Evolutionary conservation across 2,113 vertebrate species (phyloP).

Genomic region (Aramus guarauna): DNA sequence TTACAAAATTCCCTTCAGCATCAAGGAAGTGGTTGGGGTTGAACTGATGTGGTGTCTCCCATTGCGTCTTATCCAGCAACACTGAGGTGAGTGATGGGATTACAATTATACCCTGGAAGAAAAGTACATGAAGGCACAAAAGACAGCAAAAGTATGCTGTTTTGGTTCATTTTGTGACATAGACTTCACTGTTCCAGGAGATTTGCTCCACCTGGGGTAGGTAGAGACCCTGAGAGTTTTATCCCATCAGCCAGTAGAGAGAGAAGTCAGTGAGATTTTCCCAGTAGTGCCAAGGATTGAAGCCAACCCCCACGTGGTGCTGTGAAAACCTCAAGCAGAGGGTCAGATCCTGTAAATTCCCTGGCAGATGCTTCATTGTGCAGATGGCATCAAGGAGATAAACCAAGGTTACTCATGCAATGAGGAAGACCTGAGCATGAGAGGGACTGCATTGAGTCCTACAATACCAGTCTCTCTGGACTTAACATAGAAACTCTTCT

Average conservation of each 20-base stretch:
- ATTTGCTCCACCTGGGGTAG: neutral
- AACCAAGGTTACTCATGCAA: neutral
- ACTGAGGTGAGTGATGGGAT: slow-evolving; percentile 77
- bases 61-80: slow-evolving; percentile 75
- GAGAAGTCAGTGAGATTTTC: neutral
- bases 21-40: slow-evolving; percentile 80
- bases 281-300: neutral
- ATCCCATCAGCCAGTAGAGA: neutral
- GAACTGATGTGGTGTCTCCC: slow-evolving; percentile 77
- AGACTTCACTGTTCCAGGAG: neutral
- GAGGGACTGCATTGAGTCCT: neutral
- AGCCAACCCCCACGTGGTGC: neutral
- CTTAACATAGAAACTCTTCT: neutral
- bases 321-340: neutral
- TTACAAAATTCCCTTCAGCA: slow-evolving; percentile 68
- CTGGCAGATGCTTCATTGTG: neutral
- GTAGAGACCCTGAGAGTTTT: neutral
- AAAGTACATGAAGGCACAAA: neutral
- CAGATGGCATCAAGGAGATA: neutral
- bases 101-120: slow-evolving; percentile 74
- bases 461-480: no score
- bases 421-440: neutral
- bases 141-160: neutral
- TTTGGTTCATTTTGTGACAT: neutral
- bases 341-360: neutral